Conservation (phyloP, 2,888 invertebrate species). For the Cantharis lateralis region DNA sequence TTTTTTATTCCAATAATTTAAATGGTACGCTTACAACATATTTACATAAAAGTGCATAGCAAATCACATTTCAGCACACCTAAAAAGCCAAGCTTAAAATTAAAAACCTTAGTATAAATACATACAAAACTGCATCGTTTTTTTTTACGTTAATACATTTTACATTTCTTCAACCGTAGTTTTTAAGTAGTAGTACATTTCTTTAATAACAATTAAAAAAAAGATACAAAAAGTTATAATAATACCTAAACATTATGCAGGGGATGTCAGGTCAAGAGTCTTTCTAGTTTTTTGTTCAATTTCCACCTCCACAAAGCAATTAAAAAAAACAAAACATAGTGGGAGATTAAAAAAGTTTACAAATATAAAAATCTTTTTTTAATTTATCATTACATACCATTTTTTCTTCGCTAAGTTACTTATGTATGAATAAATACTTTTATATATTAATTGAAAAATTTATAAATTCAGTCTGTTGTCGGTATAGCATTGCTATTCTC, state of each 20-base stretch:
- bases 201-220: neutral
- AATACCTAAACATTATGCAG: conserved; percentile 3
- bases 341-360: conserved; percentile 39
- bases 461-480: conserved; percentile 48
- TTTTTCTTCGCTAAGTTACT: conserved; percentile 22
- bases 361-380: conserved; percentile 46
- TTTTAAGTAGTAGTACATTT: neutral
- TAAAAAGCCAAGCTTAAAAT: conserved; percentile 47
- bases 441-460: conserved; percentile 5
- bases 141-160: conserved; percentile 20
- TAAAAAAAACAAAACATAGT: conserved; percentile 26
- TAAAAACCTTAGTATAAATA: conserved; percentile 47
- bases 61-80: conserved; percentile 53
- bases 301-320: conserved; percentile 13
- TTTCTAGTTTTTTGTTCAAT: conserved; percentile 25
- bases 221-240: neutral
- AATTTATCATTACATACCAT: conserved; percentile 12
- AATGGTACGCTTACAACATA: conserved; percentile 42
- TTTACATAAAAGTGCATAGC: conserved; percentile 52
- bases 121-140: conserved; percentile 39
- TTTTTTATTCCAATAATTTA: conserved; percentile 37
- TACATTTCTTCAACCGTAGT: conserved; percentile 13
- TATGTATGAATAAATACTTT: conserved; percentile 20
- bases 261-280: neutral
- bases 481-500: conserved; percentile 38